Conservation (phyloP, 92 coral and sea anemone genomes). For the Parazoanthus darwini region DNA sequence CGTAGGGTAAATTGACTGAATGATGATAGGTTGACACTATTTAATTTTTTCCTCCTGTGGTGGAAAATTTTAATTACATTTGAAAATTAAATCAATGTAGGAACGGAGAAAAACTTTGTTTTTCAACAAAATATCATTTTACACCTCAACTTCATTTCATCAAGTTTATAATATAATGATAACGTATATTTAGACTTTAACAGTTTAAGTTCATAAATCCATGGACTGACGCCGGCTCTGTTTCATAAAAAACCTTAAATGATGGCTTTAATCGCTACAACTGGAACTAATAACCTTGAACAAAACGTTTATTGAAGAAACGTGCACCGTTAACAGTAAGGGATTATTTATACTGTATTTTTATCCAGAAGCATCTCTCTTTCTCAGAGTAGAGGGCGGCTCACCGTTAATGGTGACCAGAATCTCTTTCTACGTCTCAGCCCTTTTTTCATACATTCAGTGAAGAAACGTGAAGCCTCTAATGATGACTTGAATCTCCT, state of each 20-base stretch:
- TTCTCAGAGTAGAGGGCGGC: background rate
- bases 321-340: conserved; percentile 31
- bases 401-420: background rate
- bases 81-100: too few species aligned
- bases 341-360: too few species aligned
- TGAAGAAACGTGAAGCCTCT: background rate
- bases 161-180: too few species aligned
- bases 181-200: too few species aligned
- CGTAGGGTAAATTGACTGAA: too few species aligned
- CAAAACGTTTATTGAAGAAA: conserved; percentile 68
- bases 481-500: conserved; percentile 17
- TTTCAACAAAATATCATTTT: too few species aligned
- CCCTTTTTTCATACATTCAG: background rate
- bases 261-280: background rate
- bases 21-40: too few species aligned
- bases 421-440: conserved; percentile 25
- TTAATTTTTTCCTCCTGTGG: too few species aligned
- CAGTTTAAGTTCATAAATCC: too few species aligned
- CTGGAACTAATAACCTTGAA: conserved; percentile 38
- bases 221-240: background rate
- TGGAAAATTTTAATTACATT: too few species aligned
- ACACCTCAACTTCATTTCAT: too few species aligned
- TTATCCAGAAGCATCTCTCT: conserved; percentile 26
- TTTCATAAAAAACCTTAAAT: background rate
- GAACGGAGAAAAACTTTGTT: too few species aligned